These are phyloP conservation scores for Andrena hattorfiana DNA, from an alignment of 2,888 invertebrate species.

Conservation along the genomic window DNA sequence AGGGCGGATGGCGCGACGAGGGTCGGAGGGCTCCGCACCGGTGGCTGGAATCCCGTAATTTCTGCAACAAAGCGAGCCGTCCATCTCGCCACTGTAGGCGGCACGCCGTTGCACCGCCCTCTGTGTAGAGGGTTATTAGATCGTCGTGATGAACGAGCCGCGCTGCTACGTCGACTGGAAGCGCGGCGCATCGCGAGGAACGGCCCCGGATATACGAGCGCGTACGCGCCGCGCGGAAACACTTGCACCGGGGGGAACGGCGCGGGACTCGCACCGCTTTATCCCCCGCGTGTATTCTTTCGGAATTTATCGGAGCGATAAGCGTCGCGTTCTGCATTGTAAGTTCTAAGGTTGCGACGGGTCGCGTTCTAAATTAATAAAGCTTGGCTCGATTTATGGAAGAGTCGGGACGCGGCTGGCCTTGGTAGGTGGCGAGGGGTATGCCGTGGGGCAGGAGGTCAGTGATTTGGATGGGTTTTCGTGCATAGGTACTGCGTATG, in stretches of 20 bases:
- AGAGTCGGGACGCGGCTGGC: too few species aligned
- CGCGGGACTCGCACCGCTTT: background rate
- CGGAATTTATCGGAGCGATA: conserved; percentile 12
- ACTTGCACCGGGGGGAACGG: conserved; percentile 2
- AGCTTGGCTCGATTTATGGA: too few species aligned
- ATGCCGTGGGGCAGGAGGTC: too few species aligned
- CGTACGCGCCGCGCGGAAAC: conserved; percentile 24
- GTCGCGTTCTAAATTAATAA: too few species aligned
- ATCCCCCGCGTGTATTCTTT: background rate
- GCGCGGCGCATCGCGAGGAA: conserved; percentile 26
- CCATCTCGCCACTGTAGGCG: conserved; percentile 66
- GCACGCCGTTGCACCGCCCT: conserved; percentile 54
- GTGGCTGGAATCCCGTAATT: conserved; percentile 77
- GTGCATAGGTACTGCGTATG: too few species aligned
- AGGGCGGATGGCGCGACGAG: conserved; percentile 14
- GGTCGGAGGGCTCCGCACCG: conserved; percentile 42
- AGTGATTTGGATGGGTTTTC: too few species aligned
- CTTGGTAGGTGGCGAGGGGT: too few species aligned
- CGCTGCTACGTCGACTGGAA: conserved; percentile 48
- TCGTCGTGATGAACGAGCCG: conserved; percentile 79
- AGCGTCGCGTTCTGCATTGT: conserved; percentile 1
- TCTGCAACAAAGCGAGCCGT: conserved; percentile 78
- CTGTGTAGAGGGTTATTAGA: conserved; percentile 76
- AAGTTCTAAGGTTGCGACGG: background rate
- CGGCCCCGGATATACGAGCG: too few species aligned